A percentile compares a stretch with the other conserved stretches of the same genome.
Evolutionary conservation across 2,888 invertebrate species (phyloP).

Genomic region (Scrobipalpa atriplicella): DNA sequence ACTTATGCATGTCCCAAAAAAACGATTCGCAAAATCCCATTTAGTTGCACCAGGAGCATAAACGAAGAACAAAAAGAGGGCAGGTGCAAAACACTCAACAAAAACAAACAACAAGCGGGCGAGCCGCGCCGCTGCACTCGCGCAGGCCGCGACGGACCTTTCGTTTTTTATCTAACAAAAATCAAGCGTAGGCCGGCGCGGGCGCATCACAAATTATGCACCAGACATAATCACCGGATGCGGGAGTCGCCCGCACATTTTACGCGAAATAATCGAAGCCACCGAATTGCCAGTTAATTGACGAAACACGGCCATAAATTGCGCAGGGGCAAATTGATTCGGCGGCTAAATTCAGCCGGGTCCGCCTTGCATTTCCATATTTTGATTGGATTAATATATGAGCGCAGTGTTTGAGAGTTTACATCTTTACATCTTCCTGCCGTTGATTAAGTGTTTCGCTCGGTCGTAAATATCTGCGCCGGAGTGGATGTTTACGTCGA

Average conservation of each 20-base stretch:
- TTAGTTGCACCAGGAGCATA: constrained; percentile 50
- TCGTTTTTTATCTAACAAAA: constrained; percentile 78
- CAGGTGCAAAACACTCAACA: constrained; percentile 74
- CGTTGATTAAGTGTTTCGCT: constrained; percentile 67
- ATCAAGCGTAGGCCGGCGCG: constrained; percentile 68
- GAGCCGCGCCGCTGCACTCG: constrained; percentile 49
- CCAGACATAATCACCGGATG: constrained; percentile 80
- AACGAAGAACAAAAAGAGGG: constrained; percentile 63
- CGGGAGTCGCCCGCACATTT: constrained; percentile 80
- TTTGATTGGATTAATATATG: constrained; percentile 76
- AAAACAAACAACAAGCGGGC: constrained; percentile 70
- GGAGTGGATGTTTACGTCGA: constrained; percentile 56
- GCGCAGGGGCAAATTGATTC: constrained; percentile 74
- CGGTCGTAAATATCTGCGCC: constrained; percentile 59
- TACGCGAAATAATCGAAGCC: constrained; percentile 81
- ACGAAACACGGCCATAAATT: constrained; percentile 76
- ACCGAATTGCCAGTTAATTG: constrained; percentile 82
- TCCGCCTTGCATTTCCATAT: constrained; percentile 68
- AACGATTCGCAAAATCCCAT: constrained; percentile 58
- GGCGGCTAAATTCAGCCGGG: constrained; percentile 56
- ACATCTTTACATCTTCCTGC: constrained; percentile 64
- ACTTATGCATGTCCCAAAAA: constrained; percentile 45
- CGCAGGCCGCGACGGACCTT: constrained; percentile 53
- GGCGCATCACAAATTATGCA: constrained; percentile 79
- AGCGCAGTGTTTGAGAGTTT: constrained; percentile 42